Percentiles rank a stretch among this genome's conserved stretches.
These are phyloP conservation scores for Bombus superbus DNA, from an alignment of 1,140 invertebrate genomes.

Conservation along the genomic window DNA sequence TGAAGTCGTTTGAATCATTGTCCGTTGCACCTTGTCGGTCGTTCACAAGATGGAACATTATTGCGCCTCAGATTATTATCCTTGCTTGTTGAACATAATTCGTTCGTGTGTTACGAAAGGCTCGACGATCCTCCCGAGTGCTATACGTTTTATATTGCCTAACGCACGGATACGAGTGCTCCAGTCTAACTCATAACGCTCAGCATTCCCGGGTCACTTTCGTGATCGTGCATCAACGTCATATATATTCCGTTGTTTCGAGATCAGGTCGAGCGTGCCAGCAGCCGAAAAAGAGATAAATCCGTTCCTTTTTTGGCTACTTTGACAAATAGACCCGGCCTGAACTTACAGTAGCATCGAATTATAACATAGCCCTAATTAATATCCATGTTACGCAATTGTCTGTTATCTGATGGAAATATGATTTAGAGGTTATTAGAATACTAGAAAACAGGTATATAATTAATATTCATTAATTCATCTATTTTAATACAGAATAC, in stretches of 20 bases:
- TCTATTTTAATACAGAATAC: no score
- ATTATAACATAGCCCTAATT: background rate
- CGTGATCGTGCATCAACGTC: conserved; percentile 64
- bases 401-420: background rate
- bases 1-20: conserved; percentile 61
- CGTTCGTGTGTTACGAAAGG: conserved; percentile 63
- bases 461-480: no score
- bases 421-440: background rate
- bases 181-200: conserved; percentile 61
- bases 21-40: conserved; percentile 59
- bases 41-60: conserved; percentile 63
- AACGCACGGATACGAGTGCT: conserved; percentile 39
- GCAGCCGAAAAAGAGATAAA: conserved; percentile 10
- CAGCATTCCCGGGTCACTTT: conserved; percentile 61
- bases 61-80: conserved; percentile 65
- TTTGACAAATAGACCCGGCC: background rate
- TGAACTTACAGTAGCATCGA: background rate
- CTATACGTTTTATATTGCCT: conserved; percentile 57
- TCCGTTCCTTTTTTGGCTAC: conserved; percentile 4
- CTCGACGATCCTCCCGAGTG: conserved; percentile 57
- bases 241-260: conserved; percentile 36
- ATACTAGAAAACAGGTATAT: no score
- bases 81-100: conserved; percentile 67
- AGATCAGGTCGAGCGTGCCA: background rate
- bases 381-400: background rate